Conservation (phyloP, 2,888 invertebrate genomes). For the Palloptera scutellata region DNA sequence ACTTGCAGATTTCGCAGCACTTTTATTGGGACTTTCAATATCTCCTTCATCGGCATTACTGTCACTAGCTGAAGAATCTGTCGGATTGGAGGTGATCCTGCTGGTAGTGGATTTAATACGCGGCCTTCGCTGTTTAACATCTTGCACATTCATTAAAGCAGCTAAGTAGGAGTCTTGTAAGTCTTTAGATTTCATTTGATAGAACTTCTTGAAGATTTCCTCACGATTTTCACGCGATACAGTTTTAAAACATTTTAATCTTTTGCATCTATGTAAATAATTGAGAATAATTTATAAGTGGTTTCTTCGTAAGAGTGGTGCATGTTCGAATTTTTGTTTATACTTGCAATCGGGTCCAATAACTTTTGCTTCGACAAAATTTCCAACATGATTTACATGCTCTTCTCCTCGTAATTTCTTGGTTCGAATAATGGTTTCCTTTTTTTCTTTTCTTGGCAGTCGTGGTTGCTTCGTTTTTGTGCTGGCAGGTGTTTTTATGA, state of each 20-base stretch:
- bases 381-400: neutral
- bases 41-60: neutral
- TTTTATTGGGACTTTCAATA: neutral
- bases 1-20: neutral
- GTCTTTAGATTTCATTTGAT: neutral
- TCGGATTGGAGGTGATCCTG: neutral
- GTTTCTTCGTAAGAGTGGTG: neutral
- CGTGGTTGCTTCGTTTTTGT: neutral
- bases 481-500: no score
- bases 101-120: neutral
- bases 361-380: neutral
- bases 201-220: neutral
- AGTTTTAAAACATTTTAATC: neutral
- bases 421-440: neutral
- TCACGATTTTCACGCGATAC: neutral
- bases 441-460: neutral
- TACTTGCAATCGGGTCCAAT: neutral
- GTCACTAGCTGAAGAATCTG: neutral
- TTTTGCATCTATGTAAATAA: neutral
- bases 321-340: neutral
- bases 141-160: neutral
- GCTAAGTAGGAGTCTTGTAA: neutral
- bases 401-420: neutral
- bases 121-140: neutral
- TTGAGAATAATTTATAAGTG: neutral